These are phyloP conservation scores for Tyrannus savana DNA, from an alignment of 2,113 vertebrate genomes.

Conservation along the genomic window DNA sequence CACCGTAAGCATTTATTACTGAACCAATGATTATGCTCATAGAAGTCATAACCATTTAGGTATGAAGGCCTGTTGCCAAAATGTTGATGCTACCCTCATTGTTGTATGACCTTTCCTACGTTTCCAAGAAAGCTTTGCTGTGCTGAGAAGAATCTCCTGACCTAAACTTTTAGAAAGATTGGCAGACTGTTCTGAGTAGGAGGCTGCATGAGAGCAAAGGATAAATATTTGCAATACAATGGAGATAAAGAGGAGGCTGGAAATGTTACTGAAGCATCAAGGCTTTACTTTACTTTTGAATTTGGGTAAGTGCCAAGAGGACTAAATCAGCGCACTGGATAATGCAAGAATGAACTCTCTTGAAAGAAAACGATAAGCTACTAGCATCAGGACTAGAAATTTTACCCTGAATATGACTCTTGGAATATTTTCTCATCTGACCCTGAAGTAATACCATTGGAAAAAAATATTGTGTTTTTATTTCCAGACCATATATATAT, in stretches of 20 bases:
- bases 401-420: background rate
- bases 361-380: conserved; percentile 13
- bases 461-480: conserved; percentile 62
- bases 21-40: background rate
- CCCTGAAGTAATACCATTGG: conserved; percentile 28
- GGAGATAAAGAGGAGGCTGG: conserved; percentile 50
- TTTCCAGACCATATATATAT: conserved; percentile 47
- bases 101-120: conserved; percentile 28
- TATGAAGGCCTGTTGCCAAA: conserved; percentile 43
- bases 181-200: conserved; percentile 57
- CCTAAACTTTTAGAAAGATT: conserved; percentile 60
- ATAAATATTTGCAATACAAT: conserved; percentile 71
- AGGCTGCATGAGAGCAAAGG: conserved; percentile 59
- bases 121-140: conserved; percentile 59
- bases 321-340: conserved; percentile 31
- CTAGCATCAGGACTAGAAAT: background rate
- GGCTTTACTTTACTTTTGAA: conserved; percentile 52
- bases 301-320: conserved; percentile 40
- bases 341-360: conserved; percentile 34
- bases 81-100: conserved; percentile 41
- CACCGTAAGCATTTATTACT: background rate
- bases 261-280: conserved; percentile 51
- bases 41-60: conserved; percentile 33
- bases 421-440: conserved; percentile 35
- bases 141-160: conserved; percentile 51